Evolutionary conservation across 2,888 invertebrate genomes (phyloP), one percentile per base, ranked within the genome.

Genomic region (Idaea biselata): DNA sequence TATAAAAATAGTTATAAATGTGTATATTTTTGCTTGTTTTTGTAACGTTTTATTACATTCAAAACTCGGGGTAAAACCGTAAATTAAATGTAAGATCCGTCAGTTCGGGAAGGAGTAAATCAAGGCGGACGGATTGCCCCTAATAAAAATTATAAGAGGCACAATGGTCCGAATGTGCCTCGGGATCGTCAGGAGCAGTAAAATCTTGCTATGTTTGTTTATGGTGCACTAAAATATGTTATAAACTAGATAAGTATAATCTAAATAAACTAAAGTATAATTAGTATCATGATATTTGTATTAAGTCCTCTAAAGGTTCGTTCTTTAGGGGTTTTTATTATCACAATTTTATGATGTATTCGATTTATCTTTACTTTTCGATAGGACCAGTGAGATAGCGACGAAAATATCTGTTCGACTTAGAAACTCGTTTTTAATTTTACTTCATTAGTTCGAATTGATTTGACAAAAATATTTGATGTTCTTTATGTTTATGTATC

Each of bases 81-180:
- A 91, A 92, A 92, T 91, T 89, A 89, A 90, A 91, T 84, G 82
- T 86, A 89, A 90, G 88, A 91, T 90, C 90, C 90, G 88, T 91
- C 91, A 91, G 88, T 90, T 91, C 87, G 91, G 91, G 91, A 91
- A 91, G 90, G 80, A 89, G 91, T 91, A 92, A 92, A 92, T 92
- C 92, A 92, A 91, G 88, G 73, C 84, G 83, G 91, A 91, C 89
- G 91, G 89, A 92, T 92, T 91, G 92, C 91, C 91, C 88, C 89
- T 87, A 91, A 91, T 92, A 91, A 92, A 92, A 92, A 92, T 91
- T 92, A 92, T 92, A 92, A 91, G 89, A 90, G 87, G 89, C 91
- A 91, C 91, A 92, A 92, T 91, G 86, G 84, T 76, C 84, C 84
- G 86, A 87, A 88, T 89, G 89, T 88, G 89, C 86, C 84, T 79